phyloP scores from a whole-genome alignment of 2,113 vertebrate genomes.

The Marcusenius ussheri region DNA sequence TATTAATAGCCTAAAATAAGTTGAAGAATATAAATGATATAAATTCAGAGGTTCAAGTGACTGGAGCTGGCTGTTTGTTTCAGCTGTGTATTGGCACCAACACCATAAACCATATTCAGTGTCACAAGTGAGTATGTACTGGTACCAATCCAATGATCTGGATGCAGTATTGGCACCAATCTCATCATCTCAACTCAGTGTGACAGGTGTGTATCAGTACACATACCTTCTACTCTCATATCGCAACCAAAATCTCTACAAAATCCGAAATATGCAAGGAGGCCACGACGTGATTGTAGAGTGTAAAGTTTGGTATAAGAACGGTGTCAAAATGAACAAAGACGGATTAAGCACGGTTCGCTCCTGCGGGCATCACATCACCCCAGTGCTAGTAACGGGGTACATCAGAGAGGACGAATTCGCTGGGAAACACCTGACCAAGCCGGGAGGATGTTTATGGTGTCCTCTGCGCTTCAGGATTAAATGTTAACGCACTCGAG shows the following conservation, averaged over 20 bases:
- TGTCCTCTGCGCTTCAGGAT: not conserved
- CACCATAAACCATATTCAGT: not conserved
- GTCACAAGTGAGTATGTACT: not conserved
- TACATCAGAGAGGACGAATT: not conserved
- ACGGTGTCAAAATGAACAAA: not conserved
- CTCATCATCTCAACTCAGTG: not conserved
- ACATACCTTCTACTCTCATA: not conserved
- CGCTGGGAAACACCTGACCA: not conserved
- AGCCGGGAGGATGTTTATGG: not conserved
- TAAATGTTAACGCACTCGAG: not conserved
- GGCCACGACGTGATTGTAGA: not conserved
- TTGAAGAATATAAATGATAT: not conserved
- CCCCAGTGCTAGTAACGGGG: not conserved
- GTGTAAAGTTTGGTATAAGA: not conserved
- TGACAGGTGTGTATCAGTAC: not conserved
- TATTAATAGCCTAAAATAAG: not conserved
- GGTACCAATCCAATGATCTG: not conserved
- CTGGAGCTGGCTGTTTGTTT: not conserved
- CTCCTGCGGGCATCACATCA: not conserved
- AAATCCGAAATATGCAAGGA: not conserved
- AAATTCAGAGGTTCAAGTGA: not conserved
- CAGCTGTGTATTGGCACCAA: not conserved
- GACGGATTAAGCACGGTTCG: not conserved
- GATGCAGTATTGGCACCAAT: not conserved
- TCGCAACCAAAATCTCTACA: not conserved